Percentiles rank a stretch among this genome's conserved stretches.
These are phyloP conservation scores for Porites australiensis DNA, from an alignment of 64 coral and sea anemone genomes.

Conservation along the genomic window DNA sequence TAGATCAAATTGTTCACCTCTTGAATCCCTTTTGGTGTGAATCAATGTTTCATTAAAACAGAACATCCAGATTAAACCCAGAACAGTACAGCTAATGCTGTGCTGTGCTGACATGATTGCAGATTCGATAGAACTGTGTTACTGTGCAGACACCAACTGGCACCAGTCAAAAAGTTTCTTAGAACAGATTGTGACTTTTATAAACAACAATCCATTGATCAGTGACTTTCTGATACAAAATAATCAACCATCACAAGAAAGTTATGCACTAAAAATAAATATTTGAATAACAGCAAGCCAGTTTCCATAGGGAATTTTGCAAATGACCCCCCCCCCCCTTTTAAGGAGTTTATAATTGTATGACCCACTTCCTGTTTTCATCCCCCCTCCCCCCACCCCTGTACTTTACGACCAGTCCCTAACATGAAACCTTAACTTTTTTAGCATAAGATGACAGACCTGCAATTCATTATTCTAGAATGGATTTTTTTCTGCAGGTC, in stretches of 20 bases:
- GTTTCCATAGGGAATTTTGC: constrained; percentile 9
- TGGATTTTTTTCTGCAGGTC: constrained; percentile 4
- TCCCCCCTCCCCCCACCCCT: background rate
- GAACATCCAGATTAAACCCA: constrained; percentile 24
- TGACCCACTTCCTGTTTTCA: constrained; percentile 23
- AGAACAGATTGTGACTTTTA: constrained; percentile 25
- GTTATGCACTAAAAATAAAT: constrained; percentile 4
- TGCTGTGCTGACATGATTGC: constrained; percentile 9
- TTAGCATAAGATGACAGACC: background rate
- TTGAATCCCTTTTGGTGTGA: constrained; percentile 12
- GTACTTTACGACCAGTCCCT: background rate
- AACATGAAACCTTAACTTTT: constrained; percentile 14
- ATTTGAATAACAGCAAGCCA: constrained; percentile 28
- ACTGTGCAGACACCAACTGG: constrained; percentile 10
- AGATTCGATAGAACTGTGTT: constrained; percentile 10
- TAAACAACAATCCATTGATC: constrained; percentile 18
- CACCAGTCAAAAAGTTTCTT: constrained; percentile 18
- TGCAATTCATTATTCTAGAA: constrained; percentile 9
- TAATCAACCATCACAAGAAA: constrained; percentile 25
- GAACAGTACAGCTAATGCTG: constrained; percentile 20
- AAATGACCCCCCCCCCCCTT: background rate
- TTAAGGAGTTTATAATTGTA: constrained; percentile 11
- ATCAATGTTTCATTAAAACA: constrained; percentile 23
- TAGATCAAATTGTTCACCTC: constrained; percentile 12
- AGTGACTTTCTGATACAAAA: constrained; percentile 14